Percentiles rank a stretch among this genome's conserved stretches.
Conservation (phyloP, 2,113 vertebrate genomes). For the Neotoma lepida region DNA sequence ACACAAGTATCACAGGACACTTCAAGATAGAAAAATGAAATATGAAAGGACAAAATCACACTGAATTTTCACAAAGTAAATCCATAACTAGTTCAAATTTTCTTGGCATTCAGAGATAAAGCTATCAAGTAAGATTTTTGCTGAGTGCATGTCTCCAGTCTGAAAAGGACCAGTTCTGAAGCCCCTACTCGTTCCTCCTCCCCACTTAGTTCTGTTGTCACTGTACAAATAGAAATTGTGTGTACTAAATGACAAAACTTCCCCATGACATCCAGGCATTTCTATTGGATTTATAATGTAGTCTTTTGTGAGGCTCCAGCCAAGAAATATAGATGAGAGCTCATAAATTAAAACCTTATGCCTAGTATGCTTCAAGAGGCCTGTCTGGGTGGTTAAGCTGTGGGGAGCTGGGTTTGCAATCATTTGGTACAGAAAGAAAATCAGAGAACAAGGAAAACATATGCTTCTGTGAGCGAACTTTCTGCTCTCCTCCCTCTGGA, state of each 20-base stretch:
- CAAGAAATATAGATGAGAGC: constrained; percentile 83
- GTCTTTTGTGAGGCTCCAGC: constrained; percentile 71
- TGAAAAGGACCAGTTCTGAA: neutral
- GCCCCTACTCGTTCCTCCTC: neutral
- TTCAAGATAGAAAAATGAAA: neutral
- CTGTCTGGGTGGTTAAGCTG: constrained; percentile 68
- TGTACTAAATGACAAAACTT: neutral
- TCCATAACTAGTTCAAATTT: neutral
- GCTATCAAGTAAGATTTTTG: neutral
- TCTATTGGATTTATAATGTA: constrained; percentile 73
- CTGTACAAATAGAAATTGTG: neutral
- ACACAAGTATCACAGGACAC: constrained; percentile 4
- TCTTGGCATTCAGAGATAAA: constrained; percentile 24
- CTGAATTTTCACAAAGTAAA: neutral
- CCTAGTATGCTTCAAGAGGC: constrained; percentile 71
- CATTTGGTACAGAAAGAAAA: constrained; percentile 67
- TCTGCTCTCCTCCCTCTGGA: neutral
- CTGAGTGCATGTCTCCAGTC: neutral
- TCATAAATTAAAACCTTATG: constrained; percentile 84
- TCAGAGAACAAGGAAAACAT: constrained; percentile 73
- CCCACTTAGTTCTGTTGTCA: neutral
- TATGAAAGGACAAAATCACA: neutral
- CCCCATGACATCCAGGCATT: neutral
- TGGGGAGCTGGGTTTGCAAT: constrained; percentile 71
- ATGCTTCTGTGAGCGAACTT: constrained; percentile 25